Evolutionary conservation across 2,888 invertebrate species (phyloP), one percentile per base, ranked within the genome.

Genomic region (Euzetes globulus): DNA sequence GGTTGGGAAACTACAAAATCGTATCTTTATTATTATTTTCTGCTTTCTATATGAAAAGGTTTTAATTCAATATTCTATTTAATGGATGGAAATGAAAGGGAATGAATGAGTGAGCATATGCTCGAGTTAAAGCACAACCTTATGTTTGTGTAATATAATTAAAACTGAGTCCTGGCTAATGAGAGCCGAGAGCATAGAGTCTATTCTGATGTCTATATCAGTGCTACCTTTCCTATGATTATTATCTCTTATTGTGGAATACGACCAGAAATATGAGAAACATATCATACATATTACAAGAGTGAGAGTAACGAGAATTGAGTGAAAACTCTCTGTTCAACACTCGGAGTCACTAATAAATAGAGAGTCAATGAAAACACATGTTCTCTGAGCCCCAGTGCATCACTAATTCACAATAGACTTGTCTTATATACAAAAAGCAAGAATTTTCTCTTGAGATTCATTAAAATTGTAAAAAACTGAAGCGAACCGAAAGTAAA

Each of bases 151-250:
- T 4, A 13, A 60, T 60, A 60, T 60, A 60, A 60, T 60, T 60
- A 60, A 60, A 60, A 60, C 27, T 27, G 27, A 27, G 60, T 3
- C 2, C 60, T 27, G 29, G 27, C 60, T 60, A 60, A 60, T 60
- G 60, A 60, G 60, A 60, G 60, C 27, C 60, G 27, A 60, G 60
- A 60, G 60, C 60, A 60, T 60, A 27, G 58, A 22, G 5, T 58
- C n/a, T 47, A 47, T 25, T 58, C 7, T 58, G 60, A 60, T 60
- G 60, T 60, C 60, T 60, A 22, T 13, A 60, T 60, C 60, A 29
- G 11, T 60, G 29, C 29, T 27, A 60, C 60, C 60, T 60, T 60
- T 60, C 15, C 15, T 29, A 25, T 50, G 19, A 50, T 50, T 50
- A 50, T 50, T 50, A 50, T 50, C 50, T 50, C 19, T 50, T 41